Evolutionary conservation across 2,797 vertebrate species (phyloP), one percentile per base, ranked within the genome.

Genomic region (Muraenolepis orangiensis): DNA sequence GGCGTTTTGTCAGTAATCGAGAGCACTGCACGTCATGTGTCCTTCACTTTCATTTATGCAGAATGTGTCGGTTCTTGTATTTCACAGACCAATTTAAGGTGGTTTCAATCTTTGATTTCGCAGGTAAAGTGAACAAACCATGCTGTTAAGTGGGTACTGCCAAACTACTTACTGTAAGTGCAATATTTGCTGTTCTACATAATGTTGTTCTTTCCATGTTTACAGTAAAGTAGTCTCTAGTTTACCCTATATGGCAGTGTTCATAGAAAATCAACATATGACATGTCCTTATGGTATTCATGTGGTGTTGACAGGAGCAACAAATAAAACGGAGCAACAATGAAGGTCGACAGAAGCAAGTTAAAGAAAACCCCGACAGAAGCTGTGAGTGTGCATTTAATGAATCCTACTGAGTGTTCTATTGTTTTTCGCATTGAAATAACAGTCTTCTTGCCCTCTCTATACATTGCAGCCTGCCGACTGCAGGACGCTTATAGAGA

Each of bases 341-440:
- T 98, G 96, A 98, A 98, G 94, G 96, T 98, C 84, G 96, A 98
- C 93, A 93, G 96, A 92, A 97, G 95, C 92, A 98, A 98, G 92
- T 93, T 98, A 90, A 98, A 98, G 93, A 98, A 98, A 93, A 98
- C 96, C 76, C 96, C 96, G 82, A 98, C 96, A 6, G 96, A 98
- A 94, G 96, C 96, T 92, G 96, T 98, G 83, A 96, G 96, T 96
- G 91, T 90, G 29, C 68, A 29, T 74, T 2, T 61, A 2, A 40
- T 74, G 0, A 46, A 57, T 78, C 7, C 34, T 69, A 71, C 2
- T 69, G 23, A 14, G 6, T 42, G 29, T 57, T 76, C n/a, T 75
- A 64, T 61, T 75, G 46, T 0, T 26, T 10, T 76, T 12, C 74
- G 3, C n/a, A 68, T 73, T 26, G 74, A 26, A 84, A 57, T 76